Base-by-base conservation (phyloP, 2,888 invertebrate genomes). In the Drosophila borborema region DNA sequence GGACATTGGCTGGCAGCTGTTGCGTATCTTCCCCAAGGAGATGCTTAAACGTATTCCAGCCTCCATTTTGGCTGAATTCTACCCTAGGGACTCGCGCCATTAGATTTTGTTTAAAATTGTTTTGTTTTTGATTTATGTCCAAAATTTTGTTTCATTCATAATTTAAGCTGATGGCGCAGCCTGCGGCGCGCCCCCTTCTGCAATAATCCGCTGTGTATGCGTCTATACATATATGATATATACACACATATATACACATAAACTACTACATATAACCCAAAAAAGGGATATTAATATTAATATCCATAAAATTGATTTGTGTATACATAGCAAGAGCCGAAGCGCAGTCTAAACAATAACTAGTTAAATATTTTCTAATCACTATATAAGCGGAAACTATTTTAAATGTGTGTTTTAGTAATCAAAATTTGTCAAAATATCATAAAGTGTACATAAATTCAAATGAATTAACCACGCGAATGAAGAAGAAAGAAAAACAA, bases 21-120 rank as follows among this genome's bases (percentile, higher is more conserved):
- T 99, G 80, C 98, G 99, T 95, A 99, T 99, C 94, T 99, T 99
- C 98, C 99, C 99, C 90, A 99, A 99, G 95, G 99, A 99, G 94
- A 99, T 99, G 99, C 95, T 99, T 91, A 99, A 99, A 94, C 97
- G 99, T 95, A 99, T 99, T 93, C 99, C 99, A 45, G 98, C 98
- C 62, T 95, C 96, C 81, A 97, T 97, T 70, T 95, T 99, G 91
- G 98, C 99, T 61, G 99, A 99, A 94, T 99, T 98, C 95, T 99
- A 99, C 94, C 99, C 99, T 60, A 95, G 99, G 93, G 98, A 98
- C 94, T 97, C 97, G 68, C 97, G 97, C 93, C 97, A 97, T 93
- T 97, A 97, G 94, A 91, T 74, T 72, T 86, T 81, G 79, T 83
- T 81, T 69, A 77, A 71, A 74, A 71, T 83, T 84, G 89, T 89